Evolutionary conservation across 2,113 vertebrate genomes (phyloP), one percentile per base, ranked within the genome.

Genomic region (Corythaeola cristata): DNA sequence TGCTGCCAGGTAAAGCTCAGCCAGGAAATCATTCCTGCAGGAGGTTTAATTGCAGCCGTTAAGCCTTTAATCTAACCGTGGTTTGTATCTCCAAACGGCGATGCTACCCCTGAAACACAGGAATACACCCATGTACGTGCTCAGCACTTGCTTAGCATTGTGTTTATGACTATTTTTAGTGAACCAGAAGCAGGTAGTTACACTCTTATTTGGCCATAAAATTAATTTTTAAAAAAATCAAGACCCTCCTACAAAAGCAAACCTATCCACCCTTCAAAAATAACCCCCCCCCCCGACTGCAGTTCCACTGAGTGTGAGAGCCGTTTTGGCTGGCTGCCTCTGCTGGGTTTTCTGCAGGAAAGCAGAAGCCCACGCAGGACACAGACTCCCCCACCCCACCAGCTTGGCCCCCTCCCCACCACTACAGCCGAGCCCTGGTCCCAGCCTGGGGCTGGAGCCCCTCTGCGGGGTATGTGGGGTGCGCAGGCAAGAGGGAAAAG

Each of bases 291-390:
- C 37, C 39, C 53, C 41, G 44, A 50, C 44, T 0, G 0, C 56
- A 15, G 33, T 32, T 33, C 47, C n/a, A 8, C 49, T 1, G 2
- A 4, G 9, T 0, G 0, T 11, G 35, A 52, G 35, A 1, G 7
- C 27, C 1, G 0, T 23, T 55, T 27, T 0, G 1, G 39, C 64
- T 74, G 49, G 22, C 33, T 60, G 64, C 32, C 12, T 30, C 53
- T 47, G 53, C 58, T 33, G 13, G 18, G 6, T 15, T 41, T 67
- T 21, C 76, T 83, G 63, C 41, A 44, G 41, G 41, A 44, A 44
- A 44, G 41, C 12, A 12, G 41, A 44, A 55, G 28, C 32, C n/a
- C 50, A 21, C 5, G 0, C 0, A 2, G 45, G 50, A 60, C 50
- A 35, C 24, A 35, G 44, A 6, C 2, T 32, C 24, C 26, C 45